phyloP scores from a whole-genome alignment of 2,888 invertebrate genomes.

The Lasioglossum malachurum region DNA sequence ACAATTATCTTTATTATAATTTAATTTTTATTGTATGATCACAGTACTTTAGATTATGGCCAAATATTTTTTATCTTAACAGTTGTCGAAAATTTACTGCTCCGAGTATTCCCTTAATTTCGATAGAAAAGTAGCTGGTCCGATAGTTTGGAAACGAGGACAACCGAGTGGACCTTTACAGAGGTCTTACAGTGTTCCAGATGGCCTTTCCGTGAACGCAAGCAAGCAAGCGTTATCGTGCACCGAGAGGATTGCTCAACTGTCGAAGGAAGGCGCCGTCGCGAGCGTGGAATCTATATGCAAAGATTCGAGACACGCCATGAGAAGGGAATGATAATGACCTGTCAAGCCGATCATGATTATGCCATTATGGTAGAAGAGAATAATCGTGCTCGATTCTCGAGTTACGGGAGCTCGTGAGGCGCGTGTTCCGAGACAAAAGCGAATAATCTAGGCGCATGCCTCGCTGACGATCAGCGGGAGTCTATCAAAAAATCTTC shows the following conservation, averaged over 20 bases:
- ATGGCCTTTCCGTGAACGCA: slow-evolving; percentile 6
- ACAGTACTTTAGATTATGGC: no score
- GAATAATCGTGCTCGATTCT: slow-evolving; percentile 22
- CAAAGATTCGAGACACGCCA: slow-evolving; percentile 26
- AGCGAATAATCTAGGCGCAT: slow-evolving; percentile 4
- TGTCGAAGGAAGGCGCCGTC: neutral
- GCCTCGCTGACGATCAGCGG: neutral
- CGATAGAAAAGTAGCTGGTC: neutral
- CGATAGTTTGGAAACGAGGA: neutral
- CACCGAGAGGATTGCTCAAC: slow-evolving; percentile 15
- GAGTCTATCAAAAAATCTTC: slow-evolving; percentile 13
- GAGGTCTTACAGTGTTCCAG: neutral
- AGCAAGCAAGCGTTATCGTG: slow-evolving; percentile 4
- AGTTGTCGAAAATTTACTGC: neutral
- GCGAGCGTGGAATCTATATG: slow-evolving; percentile 2
- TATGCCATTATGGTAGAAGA: slow-evolving; percentile 12
- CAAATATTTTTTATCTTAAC: neutral
- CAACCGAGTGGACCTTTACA: neutral
- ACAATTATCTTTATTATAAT: no score
- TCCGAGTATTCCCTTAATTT: neutral
- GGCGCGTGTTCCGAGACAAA: slow-evolving; percentile 4
- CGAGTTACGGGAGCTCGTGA: slow-evolving; percentile 10
- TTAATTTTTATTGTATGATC: no score
- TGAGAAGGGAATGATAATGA: slow-evolving; percentile 29
- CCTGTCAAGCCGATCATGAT: slow-evolving; percentile 33